A percentile compares a stretch with the other conserved stretches of the same genome.
Evolutionary conservation across 2,888 invertebrate genomes (phyloP).

Genomic region (Volucella bombylans): DNA sequence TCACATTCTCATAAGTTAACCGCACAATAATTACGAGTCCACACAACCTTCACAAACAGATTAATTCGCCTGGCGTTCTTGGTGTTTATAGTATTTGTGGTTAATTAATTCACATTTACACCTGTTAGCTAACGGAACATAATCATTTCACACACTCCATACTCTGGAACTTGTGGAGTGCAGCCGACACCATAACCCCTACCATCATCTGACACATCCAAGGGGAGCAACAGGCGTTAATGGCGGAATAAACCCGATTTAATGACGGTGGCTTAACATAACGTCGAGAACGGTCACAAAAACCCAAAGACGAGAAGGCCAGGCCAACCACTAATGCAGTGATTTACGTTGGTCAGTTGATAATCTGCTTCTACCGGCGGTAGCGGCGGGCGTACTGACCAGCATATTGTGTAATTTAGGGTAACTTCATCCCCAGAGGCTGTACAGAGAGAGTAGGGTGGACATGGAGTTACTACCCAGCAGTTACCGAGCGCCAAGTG

Average conservation of each 20-base stretch:
- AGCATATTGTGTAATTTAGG: conserved; percentile 82
- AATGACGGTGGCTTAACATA: conserved; percentile 75
- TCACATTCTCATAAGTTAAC: conserved; percentile 33
- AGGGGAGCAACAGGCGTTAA: conserved; percentile 81
- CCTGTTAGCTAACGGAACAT: conserved; percentile 78
- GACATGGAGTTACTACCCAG: conserved; percentile 51
- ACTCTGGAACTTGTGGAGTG: conserved; percentile 48
- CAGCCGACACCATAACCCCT: conserved; percentile 39
- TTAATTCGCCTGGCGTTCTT: conserved; percentile 54
- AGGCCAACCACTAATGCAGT: conserved; percentile 73
- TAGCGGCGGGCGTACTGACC: conserved; percentile 64
- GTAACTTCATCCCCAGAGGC: conserved; percentile 76
- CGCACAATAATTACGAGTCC: conserved; percentile 57
- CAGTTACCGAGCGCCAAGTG: conserved; percentile 35
- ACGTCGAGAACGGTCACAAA: conserved; percentile 65
- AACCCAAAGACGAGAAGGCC: conserved; percentile 63
- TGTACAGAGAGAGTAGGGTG: conserved; percentile 10
- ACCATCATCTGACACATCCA: conserved; percentile 7
- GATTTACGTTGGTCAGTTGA: conserved; percentile 73
- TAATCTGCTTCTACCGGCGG: conserved; percentile 64
- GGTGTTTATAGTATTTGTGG: conserved; percentile 81
- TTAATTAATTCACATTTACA: conserved; percentile 82
- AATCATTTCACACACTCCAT: conserved; percentile 61
- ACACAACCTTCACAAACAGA: conserved; percentile 70
- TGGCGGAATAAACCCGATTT: conserved; percentile 82